These are phyloP conservation scores for Lepisosteus oculatus DNA, from an alignment of 2,113 vertebrate genomes.

Conservation along the genomic window DNA sequence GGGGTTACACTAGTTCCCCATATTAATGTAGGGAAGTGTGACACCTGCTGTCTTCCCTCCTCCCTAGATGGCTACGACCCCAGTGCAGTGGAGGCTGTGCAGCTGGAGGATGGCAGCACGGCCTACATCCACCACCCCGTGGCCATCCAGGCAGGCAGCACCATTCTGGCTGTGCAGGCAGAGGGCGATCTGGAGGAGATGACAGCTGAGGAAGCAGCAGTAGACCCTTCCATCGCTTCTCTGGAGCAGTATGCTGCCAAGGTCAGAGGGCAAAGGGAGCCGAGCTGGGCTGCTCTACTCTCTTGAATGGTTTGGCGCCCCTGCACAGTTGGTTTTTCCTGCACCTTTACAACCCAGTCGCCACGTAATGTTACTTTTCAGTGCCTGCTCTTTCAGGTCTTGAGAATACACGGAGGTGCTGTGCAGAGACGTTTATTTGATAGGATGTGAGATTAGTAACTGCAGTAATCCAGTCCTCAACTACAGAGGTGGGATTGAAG, in stretches of 20 bases:
- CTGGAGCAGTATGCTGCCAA: slow-evolving; percentile 60
- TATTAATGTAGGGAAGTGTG: neutral
- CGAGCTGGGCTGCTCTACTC: neutral
- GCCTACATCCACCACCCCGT: slow-evolving; percentile 68
- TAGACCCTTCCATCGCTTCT: slow-evolving; percentile 49
- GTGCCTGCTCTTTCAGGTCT: too few relatives aligned
- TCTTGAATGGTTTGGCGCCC: neutral
- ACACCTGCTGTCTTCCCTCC: neutral
- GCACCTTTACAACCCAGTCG: too few relatives aligned
- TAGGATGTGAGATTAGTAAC: too few relatives aligned
- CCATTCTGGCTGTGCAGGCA: slow-evolving; percentile 62
- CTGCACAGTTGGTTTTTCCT: too few relatives aligned
- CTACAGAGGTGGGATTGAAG: too few relatives aligned
- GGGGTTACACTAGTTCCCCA: too few relatives aligned
- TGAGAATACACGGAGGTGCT: too few relatives aligned
- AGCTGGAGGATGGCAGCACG: slow-evolving; percentile 76
- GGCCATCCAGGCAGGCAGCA: slow-evolving; percentile 44
- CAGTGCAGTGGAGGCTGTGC: slow-evolving; percentile 61
- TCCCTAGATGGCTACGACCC: slow-evolving; percentile 64
- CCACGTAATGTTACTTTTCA: too few relatives aligned
- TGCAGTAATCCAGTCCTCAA: too few relatives aligned
- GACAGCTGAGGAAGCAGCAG: slow-evolving; percentile 49
- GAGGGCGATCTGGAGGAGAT: slow-evolving; percentile 55
- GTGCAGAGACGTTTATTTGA: too few relatives aligned
- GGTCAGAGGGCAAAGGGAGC: slow-evolving; percentile 44